Conservation (phyloP, 2,888 invertebrate genomes). For the Drosophila nr. perissopoda region DNA sequence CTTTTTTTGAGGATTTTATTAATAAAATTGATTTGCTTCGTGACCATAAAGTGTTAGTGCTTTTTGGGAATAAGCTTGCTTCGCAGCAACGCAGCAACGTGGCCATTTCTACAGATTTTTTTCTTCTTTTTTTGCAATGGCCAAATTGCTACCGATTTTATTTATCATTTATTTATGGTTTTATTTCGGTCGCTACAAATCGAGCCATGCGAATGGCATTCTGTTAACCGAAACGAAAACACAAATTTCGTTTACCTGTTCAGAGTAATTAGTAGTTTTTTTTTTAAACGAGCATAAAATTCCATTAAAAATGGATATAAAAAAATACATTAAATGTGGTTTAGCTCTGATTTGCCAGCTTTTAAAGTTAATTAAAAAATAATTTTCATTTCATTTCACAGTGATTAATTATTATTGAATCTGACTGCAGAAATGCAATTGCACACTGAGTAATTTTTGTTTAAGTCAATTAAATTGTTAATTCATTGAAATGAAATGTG, state of each 20-base stretch:
- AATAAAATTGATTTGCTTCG: constrained; percentile 68
- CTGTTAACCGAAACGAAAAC: constrained; percentile 45
- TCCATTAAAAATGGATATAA: neutral
- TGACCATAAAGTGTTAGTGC: constrained; percentile 36
- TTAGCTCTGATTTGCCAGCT: neutral
- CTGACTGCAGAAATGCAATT: neutral
- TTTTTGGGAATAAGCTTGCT: constrained; percentile 54
- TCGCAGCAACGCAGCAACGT: constrained; percentile 5
- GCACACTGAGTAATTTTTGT: neutral
- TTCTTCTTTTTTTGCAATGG: neutral
- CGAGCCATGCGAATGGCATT: constrained; percentile 56
- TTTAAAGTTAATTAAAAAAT: neutral
- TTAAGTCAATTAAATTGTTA: neutral
- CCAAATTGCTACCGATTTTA: neutral
- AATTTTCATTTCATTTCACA: neutral
- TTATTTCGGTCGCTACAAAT: constrained; percentile 37
- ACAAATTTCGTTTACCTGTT: neutral
- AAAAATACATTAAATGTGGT: neutral
- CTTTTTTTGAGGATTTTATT: constrained; percentile 40
- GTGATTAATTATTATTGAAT: constrained; percentile 1
- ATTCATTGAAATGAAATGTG: neutral
- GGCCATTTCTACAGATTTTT: neutral
- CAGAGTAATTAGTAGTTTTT: neutral
- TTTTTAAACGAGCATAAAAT: neutral
- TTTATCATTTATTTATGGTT: neutral